Evolutionary conservation across 2,888 invertebrate species (phyloP).

Genomic region (Prosapia bicincta): DNA sequence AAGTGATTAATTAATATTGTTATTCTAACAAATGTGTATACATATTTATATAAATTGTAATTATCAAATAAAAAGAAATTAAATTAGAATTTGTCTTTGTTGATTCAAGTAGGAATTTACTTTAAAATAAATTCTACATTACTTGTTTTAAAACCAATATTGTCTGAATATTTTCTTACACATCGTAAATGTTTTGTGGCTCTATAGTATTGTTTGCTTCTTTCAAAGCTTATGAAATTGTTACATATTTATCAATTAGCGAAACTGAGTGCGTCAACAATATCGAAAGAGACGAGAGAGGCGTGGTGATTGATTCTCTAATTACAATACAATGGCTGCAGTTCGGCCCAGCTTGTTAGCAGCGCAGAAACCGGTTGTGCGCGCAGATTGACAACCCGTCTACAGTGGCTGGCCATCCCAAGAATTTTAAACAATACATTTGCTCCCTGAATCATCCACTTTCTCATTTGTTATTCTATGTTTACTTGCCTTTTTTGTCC

Average conservation of each 20-base stretch:
- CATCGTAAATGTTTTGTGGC: too few species aligned
- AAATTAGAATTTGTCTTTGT: too few species aligned
- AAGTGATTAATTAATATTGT: too few species aligned
- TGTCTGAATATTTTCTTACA: too few species aligned
- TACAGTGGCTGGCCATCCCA: not conserved
- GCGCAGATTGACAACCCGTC: not conserved
- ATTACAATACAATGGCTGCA: not conserved
- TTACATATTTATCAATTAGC: not conserved
- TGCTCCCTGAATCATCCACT: not conserved
- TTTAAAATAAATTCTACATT: too few species aligned
- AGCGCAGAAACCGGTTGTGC: not conserved
- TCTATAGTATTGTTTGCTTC: too few species aligned
- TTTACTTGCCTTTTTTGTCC: not conserved
- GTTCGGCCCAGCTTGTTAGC: not conserved
- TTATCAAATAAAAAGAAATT: too few species aligned
- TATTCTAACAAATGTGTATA: too few species aligned
- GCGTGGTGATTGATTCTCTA: not conserved
- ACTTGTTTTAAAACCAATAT: too few species aligned
- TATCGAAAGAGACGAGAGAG: not conserved
- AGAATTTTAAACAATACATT: conserved; percentile 2
- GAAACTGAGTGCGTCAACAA: not conserved
- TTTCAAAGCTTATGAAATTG: not conserved
- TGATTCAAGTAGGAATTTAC: too few species aligned
- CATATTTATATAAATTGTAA: too few species aligned
- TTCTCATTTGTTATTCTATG: not conserved